These are phyloP conservation scores for Nasonia oneida DNA, from an alignment of 2,888 invertebrate species.

Conservation along the genomic window DNA sequence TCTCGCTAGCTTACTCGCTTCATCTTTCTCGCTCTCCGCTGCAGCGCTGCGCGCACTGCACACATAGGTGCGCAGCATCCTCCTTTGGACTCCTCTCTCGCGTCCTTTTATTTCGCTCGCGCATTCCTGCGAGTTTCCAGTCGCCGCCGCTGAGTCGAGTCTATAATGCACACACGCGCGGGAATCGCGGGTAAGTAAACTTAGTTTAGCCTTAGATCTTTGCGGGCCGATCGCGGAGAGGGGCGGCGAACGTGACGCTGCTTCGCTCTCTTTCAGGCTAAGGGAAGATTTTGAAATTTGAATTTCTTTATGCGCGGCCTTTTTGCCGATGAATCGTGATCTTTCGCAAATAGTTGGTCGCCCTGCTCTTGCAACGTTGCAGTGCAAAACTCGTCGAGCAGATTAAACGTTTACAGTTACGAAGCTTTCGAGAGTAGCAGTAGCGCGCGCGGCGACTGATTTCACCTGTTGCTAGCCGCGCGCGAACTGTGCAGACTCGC, in stretches of 20 bases:
- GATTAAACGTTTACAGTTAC: slow-evolving; percentile 9
- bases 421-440: neutral
- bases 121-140: slow-evolving; percentile 58
- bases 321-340: neutral
- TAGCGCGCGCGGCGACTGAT: neutral
- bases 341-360: neutral
- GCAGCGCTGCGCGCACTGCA: neutral
- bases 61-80: slow-evolving; percentile 32
- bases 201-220: neutral
- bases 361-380: neutral
- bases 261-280: neutral
- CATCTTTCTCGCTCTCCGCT: slow-evolving; percentile 49
- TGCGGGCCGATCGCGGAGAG: too few species aligned
- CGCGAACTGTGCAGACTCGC: neutral
- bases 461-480: slow-evolving; percentile 15
- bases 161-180: neutral
- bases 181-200: neutral
- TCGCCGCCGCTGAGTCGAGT: slow-evolving; percentile 21
- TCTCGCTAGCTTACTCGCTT: slow-evolving; percentile 70
- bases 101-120: slow-evolving; percentile 61
- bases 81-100: slow-evolving; percentile 38
- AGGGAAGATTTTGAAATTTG: too few species aligned
- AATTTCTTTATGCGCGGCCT: neutral
- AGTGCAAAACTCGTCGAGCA: neutral
- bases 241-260: neutral